These are phyloP conservation scores for Rhyacophila brunnea DNA, from an alignment of 1,140 invertebrate genomes.

Conservation along the genomic window DNA sequence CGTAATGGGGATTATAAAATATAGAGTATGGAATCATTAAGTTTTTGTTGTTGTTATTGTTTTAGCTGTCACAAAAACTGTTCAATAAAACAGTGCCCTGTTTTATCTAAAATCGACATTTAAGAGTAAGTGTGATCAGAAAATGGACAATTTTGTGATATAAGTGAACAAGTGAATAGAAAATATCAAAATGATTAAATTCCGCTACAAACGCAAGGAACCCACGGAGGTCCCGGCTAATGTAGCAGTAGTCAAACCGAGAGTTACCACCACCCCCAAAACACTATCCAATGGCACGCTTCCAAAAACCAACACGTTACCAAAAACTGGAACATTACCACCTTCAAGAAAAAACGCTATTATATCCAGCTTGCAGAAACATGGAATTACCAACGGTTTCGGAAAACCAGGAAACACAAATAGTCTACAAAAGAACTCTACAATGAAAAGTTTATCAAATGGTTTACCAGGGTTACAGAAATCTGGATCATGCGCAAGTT, in stretches of 20 bases:
- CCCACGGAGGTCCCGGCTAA: constrained; percentile 42
- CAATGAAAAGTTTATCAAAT: constrained; percentile 4
- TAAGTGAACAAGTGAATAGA: neutral
- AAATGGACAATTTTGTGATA: too few relatives aligned
- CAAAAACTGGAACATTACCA: constrained; percentile 14
- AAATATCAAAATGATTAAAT: constrained; percentile 57
- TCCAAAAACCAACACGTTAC: constrained; percentile 7
- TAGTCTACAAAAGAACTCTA: constrained; percentile 21
- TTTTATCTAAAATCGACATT: too few relatives aligned
- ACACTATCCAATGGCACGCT: constrained; percentile 4
- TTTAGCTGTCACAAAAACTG: too few relatives aligned
- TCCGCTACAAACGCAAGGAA: constrained; percentile 62
- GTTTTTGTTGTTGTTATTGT: too few relatives aligned
- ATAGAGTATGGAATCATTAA: too few relatives aligned
- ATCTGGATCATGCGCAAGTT: constrained; percentile 27
- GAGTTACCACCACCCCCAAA: constrained; percentile 33
- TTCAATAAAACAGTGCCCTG: too few relatives aligned
- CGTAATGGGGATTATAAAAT: too few relatives aligned
- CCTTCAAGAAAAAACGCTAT: constrained; percentile 21
- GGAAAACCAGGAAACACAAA: constrained; percentile 19
- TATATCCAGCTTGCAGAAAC: constrained; percentile 23
- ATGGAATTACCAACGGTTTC: constrained; percentile 11
- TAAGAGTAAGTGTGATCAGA: too few relatives aligned
- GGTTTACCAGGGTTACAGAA: constrained; percentile 14
- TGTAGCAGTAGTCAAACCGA: neutral